A percentile compares a stretch with the other conserved stretches of the same genome.
These are phyloP conservation scores for Synanthedon tipuliformis DNA, from an alignment of 2,888 invertebrate species.

Conservation along the genomic window DNA sequence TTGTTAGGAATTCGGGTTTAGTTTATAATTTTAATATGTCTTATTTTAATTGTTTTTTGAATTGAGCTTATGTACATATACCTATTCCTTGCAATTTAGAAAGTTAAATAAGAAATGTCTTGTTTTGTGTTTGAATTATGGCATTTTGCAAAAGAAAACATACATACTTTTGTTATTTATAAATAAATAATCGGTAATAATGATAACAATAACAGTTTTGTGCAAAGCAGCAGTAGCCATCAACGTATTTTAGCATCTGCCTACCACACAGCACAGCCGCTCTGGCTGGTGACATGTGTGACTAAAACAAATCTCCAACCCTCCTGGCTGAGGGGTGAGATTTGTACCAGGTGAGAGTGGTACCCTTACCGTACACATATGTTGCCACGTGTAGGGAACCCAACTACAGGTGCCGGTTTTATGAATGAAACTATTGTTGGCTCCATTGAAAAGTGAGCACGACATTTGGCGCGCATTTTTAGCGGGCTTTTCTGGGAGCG, in stretches of 20 bases:
- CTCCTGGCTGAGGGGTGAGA: conserved; percentile 51
- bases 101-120: no score
- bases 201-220: no score
- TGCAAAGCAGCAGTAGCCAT: conserved; percentile 9
- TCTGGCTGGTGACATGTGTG: conserved; percentile 44
- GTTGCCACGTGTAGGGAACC: conserved; percentile 61
- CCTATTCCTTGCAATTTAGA: no score
- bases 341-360: conserved; percentile 56
- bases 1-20: no score
- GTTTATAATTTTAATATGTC: no score
- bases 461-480: conserved; percentile 51
- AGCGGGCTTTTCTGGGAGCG: conserved; percentile 26
- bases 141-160: no score
- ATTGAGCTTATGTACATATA: no score
- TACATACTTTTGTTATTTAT: no score
- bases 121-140: no score
- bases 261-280: conserved; percentile 64
- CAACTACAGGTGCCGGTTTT: conserved; percentile 54
- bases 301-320: conserved; percentile 46
- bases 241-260: conserved; percentile 70
- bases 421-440: conserved; percentile 54
- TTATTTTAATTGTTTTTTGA: no score
- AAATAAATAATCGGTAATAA: no score
- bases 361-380: conserved; percentile 34
- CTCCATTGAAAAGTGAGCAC: conserved; percentile 51